Percentiles rank a stretch among this genome's conserved stretches.
These are phyloP conservation scores for Ethmia dodecea DNA, from an alignment of 2,888 invertebrate genomes.

Conservation along the genomic window DNA sequence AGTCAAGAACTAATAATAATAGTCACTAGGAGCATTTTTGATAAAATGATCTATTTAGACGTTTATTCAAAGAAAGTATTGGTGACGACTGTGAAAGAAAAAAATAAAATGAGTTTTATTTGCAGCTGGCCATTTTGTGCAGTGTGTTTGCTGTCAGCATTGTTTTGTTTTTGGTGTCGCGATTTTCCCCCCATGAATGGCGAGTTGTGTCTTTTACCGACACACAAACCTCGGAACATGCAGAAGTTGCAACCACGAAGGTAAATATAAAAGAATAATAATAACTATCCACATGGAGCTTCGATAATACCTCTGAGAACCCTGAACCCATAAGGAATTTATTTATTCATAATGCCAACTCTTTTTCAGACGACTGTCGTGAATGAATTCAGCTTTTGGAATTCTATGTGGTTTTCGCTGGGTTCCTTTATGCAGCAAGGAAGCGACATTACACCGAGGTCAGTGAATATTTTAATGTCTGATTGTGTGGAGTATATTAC, in stretches of 20 bases:
- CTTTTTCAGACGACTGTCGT: conserved; percentile 83
- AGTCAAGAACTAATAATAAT: too few relatives aligned
- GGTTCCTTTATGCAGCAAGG: conserved; percentile 99
- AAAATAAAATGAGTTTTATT: conserved; percentile 18
- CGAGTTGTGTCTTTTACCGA: conserved; percentile 77
- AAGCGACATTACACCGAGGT: conserved; percentile 97
- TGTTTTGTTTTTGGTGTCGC: conserved; percentile 95
- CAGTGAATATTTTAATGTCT: conserved; percentile 46
- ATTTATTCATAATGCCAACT: conserved; percentile 19
- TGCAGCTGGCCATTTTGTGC: conserved; percentile 83
- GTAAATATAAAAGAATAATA: conserved; percentile 24
- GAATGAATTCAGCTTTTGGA: conserved; percentile 96
- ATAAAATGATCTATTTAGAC: too few relatives aligned
- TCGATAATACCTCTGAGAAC: too few relatives aligned
- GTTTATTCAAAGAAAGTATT: too few relatives aligned
- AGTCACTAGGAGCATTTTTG: too few relatives aligned
- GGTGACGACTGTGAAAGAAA: too few relatives aligned
- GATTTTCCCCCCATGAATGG: conserved; percentile 99
- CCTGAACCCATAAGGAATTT: too few relatives aligned
- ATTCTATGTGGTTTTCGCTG: conserved; percentile 98
- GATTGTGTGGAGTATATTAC: conserved; percentile 22
- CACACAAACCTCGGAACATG: conserved; percentile 38
- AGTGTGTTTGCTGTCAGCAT: conserved; percentile 96
- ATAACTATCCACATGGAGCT: conserved; percentile 12
- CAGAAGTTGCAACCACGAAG: conserved; percentile 42